phyloP scores from a whole-genome alignment of 2,888 invertebrate species.

The Meta bourneti region DNA sequence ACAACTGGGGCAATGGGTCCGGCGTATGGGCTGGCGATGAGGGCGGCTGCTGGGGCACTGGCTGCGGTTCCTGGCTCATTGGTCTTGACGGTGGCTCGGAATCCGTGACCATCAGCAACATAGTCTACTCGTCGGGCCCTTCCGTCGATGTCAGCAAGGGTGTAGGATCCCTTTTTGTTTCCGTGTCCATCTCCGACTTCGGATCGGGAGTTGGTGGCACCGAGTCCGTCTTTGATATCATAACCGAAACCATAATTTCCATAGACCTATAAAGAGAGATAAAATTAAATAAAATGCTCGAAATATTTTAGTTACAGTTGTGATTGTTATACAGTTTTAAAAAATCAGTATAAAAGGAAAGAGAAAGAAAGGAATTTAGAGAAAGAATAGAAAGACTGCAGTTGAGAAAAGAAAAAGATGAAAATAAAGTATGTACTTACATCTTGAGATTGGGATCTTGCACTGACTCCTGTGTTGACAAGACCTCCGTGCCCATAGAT shows the following conservation, averaged over 20 bases:
- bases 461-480: slow-evolving; percentile 33
- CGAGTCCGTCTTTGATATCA: slow-evolving; percentile 67
- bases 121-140: slow-evolving; percentile 73
- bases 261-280: slow-evolving; percentile 31
- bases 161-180: slow-evolving; percentile 73
- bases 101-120: slow-evolving; percentile 58
- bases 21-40: too few species aligned
- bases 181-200: slow-evolving; percentile 73
- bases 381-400: too few species aligned
- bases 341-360: too few species aligned
- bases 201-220: slow-evolving; percentile 72
- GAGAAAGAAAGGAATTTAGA: too few species aligned
- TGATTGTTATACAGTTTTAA: too few species aligned
- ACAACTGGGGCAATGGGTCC: too few species aligned
- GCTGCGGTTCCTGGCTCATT: slow-evolving; percentile 69
- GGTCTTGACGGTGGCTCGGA: slow-evolving; percentile 62
- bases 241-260: slow-evolving; percentile 70
- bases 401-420: too few species aligned
- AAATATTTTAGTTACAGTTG: too few species aligned
- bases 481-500: neutral
- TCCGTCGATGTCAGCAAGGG: slow-evolving; percentile 73
- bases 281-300: neutral
- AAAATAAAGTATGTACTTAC: slow-evolving; percentile 1
- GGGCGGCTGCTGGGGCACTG: slow-evolving; percentile 48
- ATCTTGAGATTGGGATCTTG: slow-evolving; percentile 15